Percentiles rank a stretch among this genome's conserved stretches.
Conservation (phyloP, 2,797 vertebrate genomes). For the Nothura maculosa region DNA sequence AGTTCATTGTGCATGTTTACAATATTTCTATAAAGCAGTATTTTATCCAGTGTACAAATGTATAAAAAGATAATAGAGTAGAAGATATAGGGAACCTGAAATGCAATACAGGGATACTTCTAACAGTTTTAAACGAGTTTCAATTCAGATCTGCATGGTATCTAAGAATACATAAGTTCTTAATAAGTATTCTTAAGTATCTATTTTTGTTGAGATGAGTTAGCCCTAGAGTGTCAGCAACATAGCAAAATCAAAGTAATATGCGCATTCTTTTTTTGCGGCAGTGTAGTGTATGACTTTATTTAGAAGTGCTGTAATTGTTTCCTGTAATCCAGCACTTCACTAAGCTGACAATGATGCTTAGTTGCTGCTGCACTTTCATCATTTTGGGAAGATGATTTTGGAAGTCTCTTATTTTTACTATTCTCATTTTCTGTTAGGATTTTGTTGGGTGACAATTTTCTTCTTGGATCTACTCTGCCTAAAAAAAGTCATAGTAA, state of each 20-base stretch:
- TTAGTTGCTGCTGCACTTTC: not conserved
- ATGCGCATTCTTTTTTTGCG: not conserved
- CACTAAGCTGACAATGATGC: not conserved
- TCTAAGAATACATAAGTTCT: not conserved
- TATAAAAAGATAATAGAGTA: not conserved
- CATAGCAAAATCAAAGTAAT: not conserved
- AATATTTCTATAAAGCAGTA: not conserved
- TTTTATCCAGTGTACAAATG: fast-evolving
- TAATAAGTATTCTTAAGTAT: not conserved
- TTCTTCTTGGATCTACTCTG: not conserved
- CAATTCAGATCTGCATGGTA: not conserved
- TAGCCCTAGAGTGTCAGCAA: not conserved
- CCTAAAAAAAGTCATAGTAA: not conserved
- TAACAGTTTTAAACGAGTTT: not conserved
- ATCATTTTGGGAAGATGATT: too few relatives aligned
- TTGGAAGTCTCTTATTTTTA: too few relatives aligned
- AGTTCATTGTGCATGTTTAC: not conserved
- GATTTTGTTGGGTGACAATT: not conserved
- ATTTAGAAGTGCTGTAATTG: not conserved
- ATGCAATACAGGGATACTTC: not conserved
- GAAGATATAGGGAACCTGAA: not conserved
- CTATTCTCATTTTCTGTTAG: not conserved
- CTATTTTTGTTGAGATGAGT: not conserved
- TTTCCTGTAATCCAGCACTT: not conserved
- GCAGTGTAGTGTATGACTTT: not conserved